Percentiles rank a stretch among this genome's conserved stretches.
Conservation (phyloP, 2,113 vertebrate species). For the Chrysemys picta region DNA sequence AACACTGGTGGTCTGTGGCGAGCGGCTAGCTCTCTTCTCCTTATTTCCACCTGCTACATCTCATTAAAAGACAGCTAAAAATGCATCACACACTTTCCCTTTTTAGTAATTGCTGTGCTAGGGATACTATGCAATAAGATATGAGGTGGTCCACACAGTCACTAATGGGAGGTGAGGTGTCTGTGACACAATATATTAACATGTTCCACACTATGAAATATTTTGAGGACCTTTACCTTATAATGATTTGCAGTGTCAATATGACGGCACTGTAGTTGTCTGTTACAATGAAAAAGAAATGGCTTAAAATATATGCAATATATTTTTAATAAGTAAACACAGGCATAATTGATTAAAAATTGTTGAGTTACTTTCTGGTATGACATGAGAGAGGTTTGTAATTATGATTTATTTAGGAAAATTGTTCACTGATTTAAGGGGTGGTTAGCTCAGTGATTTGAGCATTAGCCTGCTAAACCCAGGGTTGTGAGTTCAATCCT, state of each 20-base stretch:
- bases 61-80: slow-evolving; percentile 21
- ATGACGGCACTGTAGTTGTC: background rate
- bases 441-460: no score
- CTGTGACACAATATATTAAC: background rate
- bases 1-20: slow-evolving; percentile 23
- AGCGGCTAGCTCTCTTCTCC: background rate
- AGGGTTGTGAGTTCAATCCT: no score
- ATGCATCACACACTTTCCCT: background rate
- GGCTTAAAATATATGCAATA: background rate
- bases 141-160: background rate
- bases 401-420: background rate
- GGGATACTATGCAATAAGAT: background rate
- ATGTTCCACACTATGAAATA: background rate
- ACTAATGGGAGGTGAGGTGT: background rate
- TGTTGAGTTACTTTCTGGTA: background rate
- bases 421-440: background rate
- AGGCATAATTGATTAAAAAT: background rate
- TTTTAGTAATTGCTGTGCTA: background rate
- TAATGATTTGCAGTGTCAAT: background rate
- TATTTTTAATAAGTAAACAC: background rate
- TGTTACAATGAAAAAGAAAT: background rate
- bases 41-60: slow-evolving; percentile 23
- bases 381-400: background rate
- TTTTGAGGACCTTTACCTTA: background rate
- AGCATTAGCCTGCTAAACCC: no score